Evolutionary conservation across 2,888 invertebrate genomes (phyloP).

Genomic region (Catocala fraxini): DNA sequence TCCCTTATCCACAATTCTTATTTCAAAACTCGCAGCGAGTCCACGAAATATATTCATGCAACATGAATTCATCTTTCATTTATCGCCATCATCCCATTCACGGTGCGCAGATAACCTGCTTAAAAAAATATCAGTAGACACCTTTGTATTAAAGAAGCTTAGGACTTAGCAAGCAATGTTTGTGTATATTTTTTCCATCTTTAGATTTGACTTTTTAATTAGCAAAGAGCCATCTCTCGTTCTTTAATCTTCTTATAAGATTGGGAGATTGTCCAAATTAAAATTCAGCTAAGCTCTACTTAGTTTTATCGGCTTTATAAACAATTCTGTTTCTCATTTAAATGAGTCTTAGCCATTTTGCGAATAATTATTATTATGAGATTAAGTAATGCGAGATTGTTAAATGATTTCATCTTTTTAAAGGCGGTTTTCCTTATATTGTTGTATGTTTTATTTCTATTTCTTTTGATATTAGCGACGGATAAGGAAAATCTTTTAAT

Average conservation of each 20-base stretch:
- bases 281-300: slow-evolving; percentile 72
- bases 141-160: slow-evolving; percentile 19
- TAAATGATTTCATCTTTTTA: slow-evolving; percentile 17
- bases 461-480: neutral
- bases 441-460: neutral
- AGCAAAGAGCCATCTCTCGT: slow-evolving; percentile 66
- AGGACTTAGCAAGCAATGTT: slow-evolving; percentile 37
- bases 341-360: slow-evolving; percentile 55
- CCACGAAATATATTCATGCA: neutral
- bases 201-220: slow-evolving; percentile 83
- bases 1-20: no score
- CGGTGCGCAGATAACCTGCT: neutral
- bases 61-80: neutral
- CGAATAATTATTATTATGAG: slow-evolving; percentile 48
- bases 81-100: neutral
- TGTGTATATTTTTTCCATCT: slow-evolving; percentile 60
- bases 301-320: slow-evolving; percentile 65
- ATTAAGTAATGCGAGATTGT: slow-evolving; percentile 34
- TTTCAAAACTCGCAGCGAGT: neutral
- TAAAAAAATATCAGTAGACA: slow-evolving; percentile 25
- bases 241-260: slow-evolving; percentile 80
- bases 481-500: neutral
- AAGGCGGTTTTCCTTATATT: slow-evolving; percentile 5
- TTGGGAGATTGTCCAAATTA: slow-evolving; percentile 76
- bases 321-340: slow-evolving; percentile 66